Base-by-base conservation (phyloP, 2,888 invertebrate species). In the Suillia variegata region DNA sequence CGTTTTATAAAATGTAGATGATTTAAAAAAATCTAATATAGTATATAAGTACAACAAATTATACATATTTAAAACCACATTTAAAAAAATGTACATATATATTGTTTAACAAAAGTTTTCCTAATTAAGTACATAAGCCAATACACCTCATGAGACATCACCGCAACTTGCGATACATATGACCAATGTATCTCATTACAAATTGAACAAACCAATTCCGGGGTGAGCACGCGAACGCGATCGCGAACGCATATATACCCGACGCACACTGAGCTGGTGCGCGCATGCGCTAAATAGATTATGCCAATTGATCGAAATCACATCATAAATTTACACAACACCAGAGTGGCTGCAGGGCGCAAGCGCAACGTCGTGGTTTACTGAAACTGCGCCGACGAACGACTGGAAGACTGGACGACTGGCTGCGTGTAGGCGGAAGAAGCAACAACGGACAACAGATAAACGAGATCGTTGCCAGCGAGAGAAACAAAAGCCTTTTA, bases 261-360 rank as follows among this genome's bases (percentile, higher is more conserved):
- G 38, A n/a, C n/a, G n/a, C n/a, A n/a, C n/a, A n/a, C n/a, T n/a
- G n/a, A n/a, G 20, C 45, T 20, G 45, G 8, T 45, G 17, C 6
- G 20, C 62, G 68, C 64, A 56, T 22, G 71, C 71, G 74, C 77
- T 78, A 78, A 78, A 78, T 78, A 78, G 79, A 78, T 78, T 78
- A 78, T 77, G 77, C 78, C 77, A 78, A 78, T 78, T 78, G 77
- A 78, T 78, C 79, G 71, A 75, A 78, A 78, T 78, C 79, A 78
- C 79, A 76, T 78, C 77, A 76, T 78, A 78, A 78, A 78, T 78
- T 74, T 68, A 64, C 62, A 63, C 75, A 71, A 64, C n/a, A n/a
- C 64, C 65, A 59, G 64, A 48, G n/a, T 62, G 59, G 66, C 69
- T 64, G 54, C 38, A 48, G 65, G 68, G 63, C 65, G 56, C 65